Evolutionary conservation across 2,797 vertebrate species (phyloP), one percentile per base, ranked within the genome.

Genomic region (Peromyscus aztecus): DNA sequence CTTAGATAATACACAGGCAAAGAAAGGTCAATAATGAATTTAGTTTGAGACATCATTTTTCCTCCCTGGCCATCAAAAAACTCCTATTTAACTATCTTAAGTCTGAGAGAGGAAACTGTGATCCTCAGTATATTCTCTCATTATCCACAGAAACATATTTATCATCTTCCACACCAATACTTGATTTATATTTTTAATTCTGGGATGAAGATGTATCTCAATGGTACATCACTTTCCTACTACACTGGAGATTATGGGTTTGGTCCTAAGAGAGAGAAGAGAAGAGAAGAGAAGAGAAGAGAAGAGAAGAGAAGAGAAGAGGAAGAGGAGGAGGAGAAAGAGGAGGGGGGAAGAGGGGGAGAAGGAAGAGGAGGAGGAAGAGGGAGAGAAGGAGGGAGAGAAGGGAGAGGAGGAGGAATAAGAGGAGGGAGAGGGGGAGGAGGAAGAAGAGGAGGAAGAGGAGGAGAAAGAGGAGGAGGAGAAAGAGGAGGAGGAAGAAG

Each of bases 111-210:
- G 29, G 0, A 6, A n/a, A 24, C 52, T 78, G 57, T 67, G 16
- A 43, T 90, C n/a, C 43, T 52, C 46, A 89, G 4, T 57, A 37
- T 82, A 29, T 9, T 94, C 14, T 92, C 67, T 61, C 31, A 75
- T 65, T 73, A 77, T 34, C 27, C 34, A 94, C 7, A 73, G 46
- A 69, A 94, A 81, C 57, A 37, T 6, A 59, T 43, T 40, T n/a
- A 88, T 49, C 85, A 77, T 82, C 0, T 1, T 6, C 8, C 67
- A 88, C 43, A 55, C 4, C 67, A 43, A 57, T 61, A 24, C 61
- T n/a, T 86, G 49, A 21, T 17, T 77, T 87, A 43, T 85, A 91
- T 89, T 84, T 83, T 97, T 49, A 61, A 12, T 84, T 97, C 87
- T 96, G 6, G 12, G 43, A 34, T 78, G 34, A 63, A 46, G 59